Evolutionary conservation across 30 jellyfish, hydroid and myxozoan genomes (phyloP).

Genomic region (Aurelia aurita complex sp. Pacific): DNA sequence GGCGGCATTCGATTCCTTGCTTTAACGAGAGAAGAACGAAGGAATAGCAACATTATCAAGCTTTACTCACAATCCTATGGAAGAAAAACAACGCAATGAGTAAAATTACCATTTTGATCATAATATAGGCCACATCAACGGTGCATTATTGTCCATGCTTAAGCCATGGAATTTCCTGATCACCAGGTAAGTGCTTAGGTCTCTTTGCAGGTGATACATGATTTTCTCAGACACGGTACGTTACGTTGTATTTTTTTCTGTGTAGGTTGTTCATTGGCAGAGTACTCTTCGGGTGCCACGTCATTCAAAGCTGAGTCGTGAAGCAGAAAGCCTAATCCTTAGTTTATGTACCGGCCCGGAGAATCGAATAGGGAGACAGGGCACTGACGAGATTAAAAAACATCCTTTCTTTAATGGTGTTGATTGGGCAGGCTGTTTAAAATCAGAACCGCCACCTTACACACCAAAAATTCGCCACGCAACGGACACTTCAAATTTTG

Average conservation of each 20-base stretch:
- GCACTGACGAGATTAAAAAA: slow-evolving; percentile 88
- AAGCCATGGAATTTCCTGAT: no score
- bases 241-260: background rate
- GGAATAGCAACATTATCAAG: no score
- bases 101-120: no score
- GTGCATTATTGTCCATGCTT: no score
- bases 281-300: slow-evolving; percentile 75
- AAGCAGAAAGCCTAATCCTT: slow-evolving; percentile 82
- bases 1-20: no score
- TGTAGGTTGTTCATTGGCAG: slow-evolving; percentile 93
- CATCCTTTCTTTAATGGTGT: slow-evolving; percentile 90
- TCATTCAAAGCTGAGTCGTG: slow-evolving; percentile 56
- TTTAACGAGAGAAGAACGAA: no score
- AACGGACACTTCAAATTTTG: slow-evolving; percentile 98
- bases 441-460: slow-evolving; percentile 90
- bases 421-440: slow-evolving; percentile 77
- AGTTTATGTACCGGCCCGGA: slow-evolving; percentile 84
- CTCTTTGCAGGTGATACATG: no score
- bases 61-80: no score
- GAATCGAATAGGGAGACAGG: slow-evolving; percentile 87
- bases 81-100: no score
- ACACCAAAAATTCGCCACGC: slow-evolving; percentile 86
- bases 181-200: no score
- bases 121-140: no score
- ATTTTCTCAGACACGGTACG: no score